phyloP scores from a whole-genome alignment of 2,797 vertebrate genomes.

The Remorina albescens region DNA sequence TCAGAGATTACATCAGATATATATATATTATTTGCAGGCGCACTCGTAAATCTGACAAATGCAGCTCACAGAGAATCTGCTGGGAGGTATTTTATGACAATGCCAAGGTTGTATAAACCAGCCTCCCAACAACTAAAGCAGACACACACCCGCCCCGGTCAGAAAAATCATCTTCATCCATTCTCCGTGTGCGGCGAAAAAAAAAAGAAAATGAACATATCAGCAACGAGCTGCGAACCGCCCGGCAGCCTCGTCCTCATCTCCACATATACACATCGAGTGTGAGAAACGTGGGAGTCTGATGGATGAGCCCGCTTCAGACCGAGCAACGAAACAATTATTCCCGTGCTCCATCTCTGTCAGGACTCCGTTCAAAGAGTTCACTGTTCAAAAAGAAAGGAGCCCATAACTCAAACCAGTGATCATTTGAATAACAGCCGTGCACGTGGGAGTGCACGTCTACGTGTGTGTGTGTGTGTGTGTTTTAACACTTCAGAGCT shows the following conservation, averaged over 20 bases:
- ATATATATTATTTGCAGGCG: background rate
- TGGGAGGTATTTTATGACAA: background rate
- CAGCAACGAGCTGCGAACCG: conserved; percentile 13
- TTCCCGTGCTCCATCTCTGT: conserved; percentile 71
- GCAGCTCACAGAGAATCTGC: background rate
- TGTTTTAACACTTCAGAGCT: no score
- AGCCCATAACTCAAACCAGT: conserved; percentile 56
- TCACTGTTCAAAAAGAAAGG: conserved; percentile 53
- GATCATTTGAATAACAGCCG: conserved; percentile 45
- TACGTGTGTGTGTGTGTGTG: background rate
- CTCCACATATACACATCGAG: conserved; percentile 45
- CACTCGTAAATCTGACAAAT: background rate
- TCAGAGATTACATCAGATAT: background rate
- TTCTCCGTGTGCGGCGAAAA: conserved; percentile 44
- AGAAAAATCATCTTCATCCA: conserved; percentile 17
- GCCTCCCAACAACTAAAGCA: background rate
- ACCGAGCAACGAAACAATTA: conserved; percentile 80
- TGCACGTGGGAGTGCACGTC: background rate
- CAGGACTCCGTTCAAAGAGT: conserved; percentile 66
- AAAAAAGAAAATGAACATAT: conserved; percentile 41
- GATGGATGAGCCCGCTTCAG: conserved; percentile 80
- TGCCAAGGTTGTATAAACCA: background rate
- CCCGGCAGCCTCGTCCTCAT: conserved; percentile 31
- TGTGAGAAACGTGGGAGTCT: conserved; percentile 57
- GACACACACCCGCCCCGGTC: background rate